phyloP scores from a whole-genome alignment of 2,113 vertebrate species.

The Chlorocebus sabaeus region DNA sequence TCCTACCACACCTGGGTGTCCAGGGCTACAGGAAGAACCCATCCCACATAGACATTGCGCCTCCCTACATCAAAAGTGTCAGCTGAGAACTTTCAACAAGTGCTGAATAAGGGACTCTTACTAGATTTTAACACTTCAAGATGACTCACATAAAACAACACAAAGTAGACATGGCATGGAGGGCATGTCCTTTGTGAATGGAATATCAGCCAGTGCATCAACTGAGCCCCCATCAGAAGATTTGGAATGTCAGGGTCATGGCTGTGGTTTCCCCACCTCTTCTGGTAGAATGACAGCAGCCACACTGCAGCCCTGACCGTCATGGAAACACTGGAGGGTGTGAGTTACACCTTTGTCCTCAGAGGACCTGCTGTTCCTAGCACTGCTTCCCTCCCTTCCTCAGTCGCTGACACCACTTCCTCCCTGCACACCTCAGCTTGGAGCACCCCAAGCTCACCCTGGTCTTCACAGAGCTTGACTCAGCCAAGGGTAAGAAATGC shows the following conservation, averaged over 20 bases:
- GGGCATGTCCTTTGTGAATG: background rate
- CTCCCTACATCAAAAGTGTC: no score
- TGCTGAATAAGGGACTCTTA: no score
- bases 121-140: background rate
- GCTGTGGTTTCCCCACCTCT: background rate
- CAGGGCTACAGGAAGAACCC: no score
- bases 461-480: rapidly evolving
- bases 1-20: rapidly evolving
- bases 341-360: no score
- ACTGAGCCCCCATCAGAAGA: background rate
- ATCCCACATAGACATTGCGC: rapidly evolving
- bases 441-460: background rate
- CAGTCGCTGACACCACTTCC: rapidly evolving
- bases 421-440: background rate
- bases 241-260: background rate
- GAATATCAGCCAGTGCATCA: background rate
- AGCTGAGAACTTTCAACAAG: no score
- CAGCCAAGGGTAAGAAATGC: background rate
- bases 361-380: background rate
- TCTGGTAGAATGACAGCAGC: background rate
- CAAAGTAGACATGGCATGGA: rapidly evolving
- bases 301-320: rapidly evolving
- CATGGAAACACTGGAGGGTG: background rate
- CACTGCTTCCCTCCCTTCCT: background rate
- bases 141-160: background rate